Conservation (phyloP, 2,113 vertebrate species). For the Nothocercus julius region DNA sequence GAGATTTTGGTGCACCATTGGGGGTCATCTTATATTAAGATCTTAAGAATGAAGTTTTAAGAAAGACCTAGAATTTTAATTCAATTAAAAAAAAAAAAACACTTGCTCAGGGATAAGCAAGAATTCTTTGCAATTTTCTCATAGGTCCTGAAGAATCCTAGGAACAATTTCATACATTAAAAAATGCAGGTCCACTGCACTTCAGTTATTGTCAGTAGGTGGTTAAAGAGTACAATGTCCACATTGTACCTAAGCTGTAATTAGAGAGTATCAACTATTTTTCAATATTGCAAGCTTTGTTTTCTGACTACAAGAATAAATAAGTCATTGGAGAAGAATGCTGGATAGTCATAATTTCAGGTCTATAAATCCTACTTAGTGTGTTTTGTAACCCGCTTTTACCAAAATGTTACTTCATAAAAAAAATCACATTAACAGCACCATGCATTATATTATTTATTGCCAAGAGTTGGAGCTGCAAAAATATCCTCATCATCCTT, state of each 20-base stretch:
- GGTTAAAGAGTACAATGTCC: slow-evolving; percentile 41
- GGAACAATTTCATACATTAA: slow-evolving; percentile 35
- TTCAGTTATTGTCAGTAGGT: slow-evolving; percentile 37
- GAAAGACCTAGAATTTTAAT: slow-evolving; percentile 24
- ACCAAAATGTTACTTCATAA: background rate
- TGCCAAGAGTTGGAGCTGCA: background rate
- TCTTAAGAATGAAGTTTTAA: slow-evolving; percentile 43
- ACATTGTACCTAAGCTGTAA: slow-evolving; percentile 33
- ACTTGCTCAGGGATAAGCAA: slow-evolving; percentile 32
- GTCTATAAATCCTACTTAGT: background rate
- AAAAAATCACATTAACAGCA: background rate
- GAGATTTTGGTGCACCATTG: slow-evolving; percentile 26
- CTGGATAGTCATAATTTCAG: slow-evolving; percentile 18
- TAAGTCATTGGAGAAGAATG: slow-evolving; percentile 28
- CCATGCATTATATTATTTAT: background rate
- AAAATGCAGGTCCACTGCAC: slow-evolving; percentile 41
- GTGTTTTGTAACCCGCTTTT: background rate
- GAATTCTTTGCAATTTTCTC: slow-evolving; percentile 67
- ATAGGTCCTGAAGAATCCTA: slow-evolving; percentile 38
- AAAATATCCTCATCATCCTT: background rate
- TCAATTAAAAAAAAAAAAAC: background rate
- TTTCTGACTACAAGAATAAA: slow-evolving; percentile 31
- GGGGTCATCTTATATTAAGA: slow-evolving; percentile 20
- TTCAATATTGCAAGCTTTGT: slow-evolving; percentile 49
- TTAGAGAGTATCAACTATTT: slow-evolving; percentile 57